Base-by-base conservation (phyloP, 2,888 invertebrate species). In the Hylaea fasciaria region DNA sequence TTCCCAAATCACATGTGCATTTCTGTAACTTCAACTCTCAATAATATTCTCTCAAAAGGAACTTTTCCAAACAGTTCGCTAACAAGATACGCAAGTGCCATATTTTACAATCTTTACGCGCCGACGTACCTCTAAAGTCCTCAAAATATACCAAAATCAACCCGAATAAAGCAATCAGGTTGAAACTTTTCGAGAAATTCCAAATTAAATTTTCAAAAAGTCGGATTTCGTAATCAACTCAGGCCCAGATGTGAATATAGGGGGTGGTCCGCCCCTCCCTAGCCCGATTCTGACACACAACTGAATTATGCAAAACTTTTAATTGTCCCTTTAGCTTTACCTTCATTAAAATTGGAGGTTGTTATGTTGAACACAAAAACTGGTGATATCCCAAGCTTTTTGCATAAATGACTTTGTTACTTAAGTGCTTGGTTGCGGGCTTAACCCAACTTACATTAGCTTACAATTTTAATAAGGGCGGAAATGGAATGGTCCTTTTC, bases 301-400 rank as follows among this genome's bases (percentile, higher is more conserved):
- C 77, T 81, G 80, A 84, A 83, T 85, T 82, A 84, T 84, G 81
- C 75, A 78, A 76, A 83, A 86, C 78, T 86, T 86, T 85, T 85
- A 86, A 86, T 86, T 85, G 83, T 85, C 80, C 72, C 77, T 73
- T 76, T 75, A 75, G 74, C 76, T 73, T 80, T 75, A 74, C 82
- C 79, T 82, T 86, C 83, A 82, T 87, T 86, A 85, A 83, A 84
- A 86, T 83, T 83, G 78, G 81, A 79, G 76, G 76, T 80, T 78
- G 57, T 51, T 52, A 35, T 77, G 79, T 82, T 78, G 71, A 70
- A 72, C 68, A 73, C 76, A 77, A 77, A 73, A 80, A 60, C 62
- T 62, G 60, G 56, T 54, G 54, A 54, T 54, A 49, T 59, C 53
- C 44, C 39, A 43, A 22, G 48, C 43, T 53, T 43, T 49, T 51